phyloP scores from a whole-genome alignment of 2,888 invertebrate genomes.

The Leptodirus hochenwartii region DNA sequence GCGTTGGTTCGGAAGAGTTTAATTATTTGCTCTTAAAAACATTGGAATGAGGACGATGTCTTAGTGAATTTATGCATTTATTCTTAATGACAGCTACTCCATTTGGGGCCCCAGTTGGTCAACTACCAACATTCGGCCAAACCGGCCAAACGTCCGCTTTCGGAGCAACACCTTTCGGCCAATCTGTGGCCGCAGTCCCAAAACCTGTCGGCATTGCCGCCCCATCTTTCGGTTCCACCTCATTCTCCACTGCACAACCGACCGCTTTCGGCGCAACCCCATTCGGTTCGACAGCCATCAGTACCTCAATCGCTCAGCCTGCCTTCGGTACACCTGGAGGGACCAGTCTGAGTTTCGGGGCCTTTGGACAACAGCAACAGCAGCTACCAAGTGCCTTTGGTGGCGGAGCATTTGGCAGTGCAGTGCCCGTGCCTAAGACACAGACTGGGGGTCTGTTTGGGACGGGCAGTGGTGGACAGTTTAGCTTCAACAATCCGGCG shows the following conservation, averaged over 20 bases:
- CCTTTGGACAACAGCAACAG: constrained; percentile 1
- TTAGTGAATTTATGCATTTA: no score
- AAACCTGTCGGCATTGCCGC: constrained; percentile 17
- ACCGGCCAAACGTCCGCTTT: no score
- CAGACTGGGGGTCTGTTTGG: constrained; percentile 17
- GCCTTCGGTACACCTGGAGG: constrained; percentile 14
- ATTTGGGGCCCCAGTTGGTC: no score
- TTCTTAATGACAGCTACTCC: no score
- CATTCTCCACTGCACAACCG: constrained; percentile 18
- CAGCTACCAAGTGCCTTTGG: no score
- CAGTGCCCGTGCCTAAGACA: constrained; percentile 10
- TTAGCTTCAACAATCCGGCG: neutral
- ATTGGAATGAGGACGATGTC: no score
- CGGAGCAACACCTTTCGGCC: constrained; percentile 1
- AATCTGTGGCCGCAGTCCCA: neutral
- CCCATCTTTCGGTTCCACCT: constrained; percentile 17
- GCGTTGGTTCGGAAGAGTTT: no score
- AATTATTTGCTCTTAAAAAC: no score
- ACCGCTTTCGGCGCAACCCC: constrained; percentile 28
- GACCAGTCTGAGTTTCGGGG: constrained; percentile 9
- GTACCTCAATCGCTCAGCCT: constrained; percentile 13
- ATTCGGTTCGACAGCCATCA: constrained; percentile 16
- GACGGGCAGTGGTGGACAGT: no score
- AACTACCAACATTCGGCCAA: no score
- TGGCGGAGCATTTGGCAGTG: constrained; percentile 16